Base-by-base conservation (phyloP, 1,140 invertebrate species). In the Drosophila cardini region DNA sequence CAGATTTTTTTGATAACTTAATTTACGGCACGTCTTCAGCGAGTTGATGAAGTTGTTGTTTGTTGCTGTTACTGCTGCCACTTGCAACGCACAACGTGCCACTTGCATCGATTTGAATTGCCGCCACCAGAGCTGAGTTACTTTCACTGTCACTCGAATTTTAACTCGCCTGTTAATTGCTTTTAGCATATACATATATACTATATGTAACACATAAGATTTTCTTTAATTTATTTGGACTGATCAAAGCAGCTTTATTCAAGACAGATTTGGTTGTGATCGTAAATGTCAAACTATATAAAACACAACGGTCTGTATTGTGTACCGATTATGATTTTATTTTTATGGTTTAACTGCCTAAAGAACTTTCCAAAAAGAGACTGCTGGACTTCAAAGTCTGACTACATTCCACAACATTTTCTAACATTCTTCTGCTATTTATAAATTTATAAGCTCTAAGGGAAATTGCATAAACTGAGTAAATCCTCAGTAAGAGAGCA, bases 1-100 rank as follows among this genome's bases (percentile, higher is more conserved):
- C 83, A 86, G 61, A 73, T 72, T 70, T 81, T 26, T 73, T 89
- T 87, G 84, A 86, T 86, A 86, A 83, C 83, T 86, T 86, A 87
- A 86, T 86, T 86, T 89, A 87, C 79, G 48, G 56, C 68, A 57
- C 64, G 82, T 82, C 82, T 87, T 69, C 64, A 50, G 40, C 50
- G 73, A 63, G 65, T 62, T 86, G 83, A 87, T 86, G 78, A 72
- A 86, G 75, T 76, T 78, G 71, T 65, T 30, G 26, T 15, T 48
- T n/a, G n/a, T 16, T 34, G 34, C 34, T 40, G 32, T 36, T 21
- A 0, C 55, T 21, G 21, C 5, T 32, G 38, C 30, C 38, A 71
- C 21, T 73, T 53, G 21, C 21, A 26, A 26, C 21, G 21, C 21
- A 26, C 21, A 26, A 26, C 21, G 4, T 26, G 76, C 55, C 76